These are phyloP conservation scores for Lypha dubia DNA, from an alignment of 2,888 invertebrate genomes.

Conservation along the genomic window DNA sequence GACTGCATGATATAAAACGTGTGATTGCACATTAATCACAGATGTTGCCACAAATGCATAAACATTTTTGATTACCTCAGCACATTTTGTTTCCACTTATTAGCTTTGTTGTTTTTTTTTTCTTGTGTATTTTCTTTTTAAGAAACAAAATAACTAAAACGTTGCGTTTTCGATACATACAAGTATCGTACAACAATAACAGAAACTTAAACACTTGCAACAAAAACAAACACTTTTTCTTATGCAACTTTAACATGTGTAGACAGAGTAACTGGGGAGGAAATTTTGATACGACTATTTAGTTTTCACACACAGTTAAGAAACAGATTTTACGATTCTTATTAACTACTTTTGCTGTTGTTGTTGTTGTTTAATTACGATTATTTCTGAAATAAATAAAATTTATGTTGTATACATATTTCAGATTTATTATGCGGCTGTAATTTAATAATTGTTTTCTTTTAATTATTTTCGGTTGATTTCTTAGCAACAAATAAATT, in stretches of 20 bases:
- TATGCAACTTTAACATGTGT: constrained; percentile 24
- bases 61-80: constrained; percentile 69
- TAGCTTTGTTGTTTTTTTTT: too few species aligned
- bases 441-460: constrained; percentile 11
- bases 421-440: constrained; percentile 57
- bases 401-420: constrained; percentile 61
- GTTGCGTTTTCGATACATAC: constrained; percentile 4
- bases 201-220: constrained; percentile 9
- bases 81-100: constrained; percentile 44
- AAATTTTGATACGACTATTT: constrained; percentile 33
- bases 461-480: constrained; percentile 29
- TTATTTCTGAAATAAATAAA: constrained; percentile 37
- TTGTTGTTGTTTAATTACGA: not conserved
- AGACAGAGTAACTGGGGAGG: not conserved
- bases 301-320: constrained; percentile 48
- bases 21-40: constrained; percentile 74
- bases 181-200: constrained; percentile 2
- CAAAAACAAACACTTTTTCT: constrained; percentile 1
- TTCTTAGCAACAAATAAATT: constrained; percentile 4
- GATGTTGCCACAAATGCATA: constrained; percentile 73
- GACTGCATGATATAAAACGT: constrained; percentile 68
- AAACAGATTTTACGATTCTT: constrained; percentile 32
- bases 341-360: not conserved
- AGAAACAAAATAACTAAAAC: constrained; percentile 15
- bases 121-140: constrained; percentile 7